Evolutionary conservation across 2,888 invertebrate genomes (phyloP), one percentile per base, ranked within the genome.

Genomic region (Amphipoea lucens): DNA sequence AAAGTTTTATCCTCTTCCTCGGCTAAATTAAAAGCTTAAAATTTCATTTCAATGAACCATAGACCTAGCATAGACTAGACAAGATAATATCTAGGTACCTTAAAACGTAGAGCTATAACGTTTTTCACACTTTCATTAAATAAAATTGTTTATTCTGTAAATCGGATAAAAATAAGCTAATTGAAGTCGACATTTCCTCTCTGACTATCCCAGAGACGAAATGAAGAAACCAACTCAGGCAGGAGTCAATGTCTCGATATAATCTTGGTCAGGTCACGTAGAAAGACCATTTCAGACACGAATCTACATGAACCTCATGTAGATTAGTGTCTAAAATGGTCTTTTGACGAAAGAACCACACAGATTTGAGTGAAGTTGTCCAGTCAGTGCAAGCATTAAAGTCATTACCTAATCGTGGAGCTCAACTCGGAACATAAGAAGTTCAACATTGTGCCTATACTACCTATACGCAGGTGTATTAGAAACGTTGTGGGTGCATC

Each of bases 401-500:
- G 5, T 51, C 1, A 6, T 23, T 9, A 9, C 9, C 11, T 45
- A 57, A 20, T 54, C 57, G n/a, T 57, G 57, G 20, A 4, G 57
- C n/a, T 57, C 57, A 57, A n/a, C 23, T 1, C 23, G 4, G 4
- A 23, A 23, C n/a, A 11, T 57, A 57, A 57, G 9, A 57, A 57
- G 23, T n/a, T 23, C 57, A 23, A 57, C 0, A 23, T 20, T 36
- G 36, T 54, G 20, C 54, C 17, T 17, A 0, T 51, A 51, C 17
- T 51, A 17, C 17, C 17, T 20, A 51, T 17, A 54, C 6, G 6
- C 54, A 54, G 17, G 54, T 54, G 54, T 20, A 20, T 54, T 9
- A n/a, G 11, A 57, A 82, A 60, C 42, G 48, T 45, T 45, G 7
- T 51, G 11, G 68, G 11, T 6, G 54, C 72, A 83, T 77, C 42